These are phyloP conservation scores for Polydrusus cervinus DNA, from an alignment of 2,888 invertebrate species.

Conservation along the genomic window DNA sequence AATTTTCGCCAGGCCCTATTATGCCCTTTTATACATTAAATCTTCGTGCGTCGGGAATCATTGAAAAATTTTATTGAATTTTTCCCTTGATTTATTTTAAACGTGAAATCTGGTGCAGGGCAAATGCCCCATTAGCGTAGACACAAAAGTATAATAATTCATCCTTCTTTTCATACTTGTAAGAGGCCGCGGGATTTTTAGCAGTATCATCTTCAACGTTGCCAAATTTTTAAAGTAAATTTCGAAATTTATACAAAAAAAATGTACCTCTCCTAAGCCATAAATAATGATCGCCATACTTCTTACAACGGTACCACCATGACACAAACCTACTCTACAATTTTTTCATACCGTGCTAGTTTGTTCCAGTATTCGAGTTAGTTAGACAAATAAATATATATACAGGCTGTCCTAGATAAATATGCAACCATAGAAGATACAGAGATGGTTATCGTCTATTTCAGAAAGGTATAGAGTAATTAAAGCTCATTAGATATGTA, in stretches of 20 bases:
- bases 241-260: not conserved
- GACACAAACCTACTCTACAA: too few species aligned
- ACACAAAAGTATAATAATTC: conserved; percentile 66
- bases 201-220: conserved; percentile 48
- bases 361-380: too few species aligned
- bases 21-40: conserved; percentile 22
- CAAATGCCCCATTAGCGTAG: conserved; percentile 66
- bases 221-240: conserved; percentile 46
- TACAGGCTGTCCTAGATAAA: too few species aligned
- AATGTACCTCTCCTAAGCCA: not conserved
- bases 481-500: too few species aligned
- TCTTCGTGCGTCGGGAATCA: conserved; percentile 40
- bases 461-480: too few species aligned
- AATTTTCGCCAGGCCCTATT: conserved; percentile 26
- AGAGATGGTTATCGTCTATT: too few species aligned
- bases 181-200: conserved; percentile 47
- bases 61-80: conserved; percentile 54
- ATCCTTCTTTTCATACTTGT: conserved; percentile 63
- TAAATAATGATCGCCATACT: too few species aligned
- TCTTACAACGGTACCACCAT: too few species aligned
- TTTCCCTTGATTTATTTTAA: conserved; percentile 56
- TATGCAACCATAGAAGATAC: too few species aligned
- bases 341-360: too few species aligned
- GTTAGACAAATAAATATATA: too few species aligned
- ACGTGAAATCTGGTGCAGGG: conserved; percentile 59